A percentile compares a stretch with the other conserved stretches of the same genome.
Evolutionary conservation across 2,113 vertebrate species (phyloP).

Genomic region (rabbit (Oryctolagus cuniculus)): DNA sequence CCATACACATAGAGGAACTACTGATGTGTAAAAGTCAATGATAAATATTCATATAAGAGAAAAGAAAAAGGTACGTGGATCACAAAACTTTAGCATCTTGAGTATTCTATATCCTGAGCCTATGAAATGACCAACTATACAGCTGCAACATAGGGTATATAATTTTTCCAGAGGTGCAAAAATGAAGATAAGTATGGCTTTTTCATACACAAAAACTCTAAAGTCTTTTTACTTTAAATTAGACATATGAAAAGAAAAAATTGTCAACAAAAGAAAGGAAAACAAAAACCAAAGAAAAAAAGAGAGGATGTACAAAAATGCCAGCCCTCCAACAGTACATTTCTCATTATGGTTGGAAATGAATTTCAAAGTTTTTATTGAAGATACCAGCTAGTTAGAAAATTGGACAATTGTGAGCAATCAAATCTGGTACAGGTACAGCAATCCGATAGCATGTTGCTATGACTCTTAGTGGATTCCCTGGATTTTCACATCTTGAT

Average conservation of each 20-base stretch:
- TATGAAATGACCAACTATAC: background rate
- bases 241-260: background rate
- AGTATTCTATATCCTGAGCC: background rate
- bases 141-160: background rate
- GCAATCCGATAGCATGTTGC: constrained; percentile 1
- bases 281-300: background rate
- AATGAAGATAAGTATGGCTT: background rate
- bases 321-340: background rate
- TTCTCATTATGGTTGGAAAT: constrained; percentile 44
- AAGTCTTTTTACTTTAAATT: constrained; percentile 25
- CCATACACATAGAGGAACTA: background rate
- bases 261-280: background rate
- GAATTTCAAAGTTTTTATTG: constrained; percentile 59
- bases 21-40: background rate
- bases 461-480: constrained; percentile 36
- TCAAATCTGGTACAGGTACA: background rate
- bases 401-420: constrained; percentile 43
- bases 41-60: background rate
- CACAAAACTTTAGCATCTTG: background rate
- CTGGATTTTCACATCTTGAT: constrained; percentile 42
- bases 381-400: constrained; percentile 48
- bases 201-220: background rate
- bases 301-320: background rate
- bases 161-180: background rate
- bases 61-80: background rate